These are phyloP conservation scores for Channa maculata DNA, from an alignment of 2,113 vertebrate species.

Conservation along the genomic window DNA sequence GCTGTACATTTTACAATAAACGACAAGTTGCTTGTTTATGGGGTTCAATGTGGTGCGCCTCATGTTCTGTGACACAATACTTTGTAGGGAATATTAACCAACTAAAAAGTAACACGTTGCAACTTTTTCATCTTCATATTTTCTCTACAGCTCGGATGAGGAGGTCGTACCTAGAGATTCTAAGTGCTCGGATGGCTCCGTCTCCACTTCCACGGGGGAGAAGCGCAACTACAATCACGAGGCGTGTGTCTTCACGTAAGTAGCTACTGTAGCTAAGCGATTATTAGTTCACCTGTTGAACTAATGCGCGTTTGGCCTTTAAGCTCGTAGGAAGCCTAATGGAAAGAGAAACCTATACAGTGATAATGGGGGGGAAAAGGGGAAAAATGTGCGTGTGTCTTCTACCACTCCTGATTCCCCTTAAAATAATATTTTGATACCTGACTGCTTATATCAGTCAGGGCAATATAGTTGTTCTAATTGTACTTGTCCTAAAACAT, in stretches of 20 bases:
- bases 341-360: background rate
- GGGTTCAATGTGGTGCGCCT: no score
- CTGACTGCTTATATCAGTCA: no score
- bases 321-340: background rate
- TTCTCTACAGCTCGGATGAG: constrained; percentile 66
- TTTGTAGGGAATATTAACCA: background rate
- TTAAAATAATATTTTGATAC: no score
- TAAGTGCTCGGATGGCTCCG: constrained; percentile 61
- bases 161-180: constrained; percentile 79
- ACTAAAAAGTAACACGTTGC: background rate
- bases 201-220: constrained; percentile 46
- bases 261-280: background rate
- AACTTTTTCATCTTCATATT: background rate
- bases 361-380: no score
- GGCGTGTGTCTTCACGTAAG: constrained; percentile 60
- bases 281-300: fast-evolving
- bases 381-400: no score
- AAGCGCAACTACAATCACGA: background rate
- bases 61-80: no score
- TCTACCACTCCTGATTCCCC: no score
- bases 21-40: no score
- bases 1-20: no score
- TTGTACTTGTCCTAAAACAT: no score
- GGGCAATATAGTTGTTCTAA: no score
- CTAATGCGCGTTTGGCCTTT: background rate